Percentiles rank a stretch among this genome's conserved stretches.
These are phyloP conservation scores for Planococcus citri DNA, from an alignment of 1,140 invertebrate genomes.

Conservation along the genomic window DNA sequence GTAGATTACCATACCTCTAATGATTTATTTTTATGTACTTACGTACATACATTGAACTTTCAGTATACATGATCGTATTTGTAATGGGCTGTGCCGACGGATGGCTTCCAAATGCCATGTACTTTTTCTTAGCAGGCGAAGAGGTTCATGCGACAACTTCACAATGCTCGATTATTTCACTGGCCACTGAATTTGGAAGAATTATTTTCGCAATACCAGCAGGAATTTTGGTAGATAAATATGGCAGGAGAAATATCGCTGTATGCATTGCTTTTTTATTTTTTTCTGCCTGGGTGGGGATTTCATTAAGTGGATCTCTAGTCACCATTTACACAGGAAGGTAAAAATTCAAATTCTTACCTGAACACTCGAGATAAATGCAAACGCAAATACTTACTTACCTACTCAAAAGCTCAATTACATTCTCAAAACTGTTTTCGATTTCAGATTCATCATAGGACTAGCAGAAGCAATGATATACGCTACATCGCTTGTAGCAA, in stretches of 20 bases:
- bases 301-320: background rate
- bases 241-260: background rate
- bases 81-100: background rate
- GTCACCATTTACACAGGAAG: background rate
- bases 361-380: no score
- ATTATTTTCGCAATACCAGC: background rate
- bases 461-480: background rate
- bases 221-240: background rate
- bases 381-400: no score
- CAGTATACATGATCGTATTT: background rate
- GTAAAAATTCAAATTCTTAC: background rate
- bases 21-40: no score
- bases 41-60: background rate
- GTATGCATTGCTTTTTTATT: background rate
- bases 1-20: no score
- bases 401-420: no score
- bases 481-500: background rate
- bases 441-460: no score
- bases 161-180: background rate
- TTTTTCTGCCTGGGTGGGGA: background rate
- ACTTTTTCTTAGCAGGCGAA: background rate
- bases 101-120: background rate
- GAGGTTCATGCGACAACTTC: background rate
- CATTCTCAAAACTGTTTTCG: no score
- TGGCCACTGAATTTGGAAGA: background rate